Base-by-base conservation (phyloP, 2,888 invertebrate genomes). In the Epistrophe eligans region DNA sequence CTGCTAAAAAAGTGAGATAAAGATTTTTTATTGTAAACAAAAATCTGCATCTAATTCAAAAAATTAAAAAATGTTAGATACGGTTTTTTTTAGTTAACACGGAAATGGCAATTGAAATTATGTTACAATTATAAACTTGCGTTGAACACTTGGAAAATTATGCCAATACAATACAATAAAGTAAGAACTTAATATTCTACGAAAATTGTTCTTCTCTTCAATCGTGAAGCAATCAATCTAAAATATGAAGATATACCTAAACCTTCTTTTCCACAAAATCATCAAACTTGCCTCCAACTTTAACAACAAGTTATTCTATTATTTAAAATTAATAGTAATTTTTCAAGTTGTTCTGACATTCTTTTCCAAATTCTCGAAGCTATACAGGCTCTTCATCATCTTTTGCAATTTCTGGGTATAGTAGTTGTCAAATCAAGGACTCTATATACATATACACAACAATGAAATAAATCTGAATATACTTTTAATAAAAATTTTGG, bases 381-480 rank as follows among this genome's bases (percentile, higher is more conserved):
- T 19, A n/a, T n/a, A n/a, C 66, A 9, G 15, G 11, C 40, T 57
- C 32, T 13, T 15, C 60, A 7, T 17, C 43, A 43, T 32, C 32
- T 13, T 74, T 73, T 73, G 62, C 70, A 64, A 73, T 81, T 81
- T 67, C 73, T 60, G 24, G 24, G 24, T 35, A 40, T 38, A 67
- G 50, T 81, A 77, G 81, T 84, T 84, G 74, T 58, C 72, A 84
- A 84, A 81, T 81, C 77, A 81, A 81, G 84, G 64, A 77, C 77
- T 85, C 77, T 45, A 24, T 24, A 24, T 3, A n/a, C 3, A 3
- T 24, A 3, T 24, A 77, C 60, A 81, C 57, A 85, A 77, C 84
- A 77, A 73, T 50, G 70, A 81, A 77, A 85, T 85, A 85, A 85
- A 85, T 85, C 81, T 85, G 81, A 85, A 85, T 85, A 77, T 82